Conservation (phyloP, 2,113 vertebrate species). For the Peromyscus polionotus region DNA sequence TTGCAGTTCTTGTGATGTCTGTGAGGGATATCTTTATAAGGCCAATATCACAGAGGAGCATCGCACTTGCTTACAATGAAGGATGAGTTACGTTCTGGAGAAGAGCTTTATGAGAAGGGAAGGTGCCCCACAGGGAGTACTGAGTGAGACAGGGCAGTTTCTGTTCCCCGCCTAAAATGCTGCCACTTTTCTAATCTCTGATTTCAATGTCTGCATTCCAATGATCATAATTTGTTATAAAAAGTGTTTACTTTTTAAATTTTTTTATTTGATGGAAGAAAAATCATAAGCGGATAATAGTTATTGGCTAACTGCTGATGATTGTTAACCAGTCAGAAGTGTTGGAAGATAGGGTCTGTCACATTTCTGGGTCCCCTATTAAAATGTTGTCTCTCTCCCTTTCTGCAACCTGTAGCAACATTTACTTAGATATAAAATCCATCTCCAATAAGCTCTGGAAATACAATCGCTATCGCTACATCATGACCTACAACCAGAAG, state of each 20-base stretch:
- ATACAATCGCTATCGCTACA: conserved; percentile 97
- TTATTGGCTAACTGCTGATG: background rate
- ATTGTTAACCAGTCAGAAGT: background rate
- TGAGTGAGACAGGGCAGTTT: background rate
- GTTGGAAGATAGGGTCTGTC: background rate
- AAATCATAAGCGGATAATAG: background rate
- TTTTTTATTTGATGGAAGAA: conserved; percentile 12
- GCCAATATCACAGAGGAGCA: background rate
- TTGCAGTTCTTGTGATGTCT: background rate
- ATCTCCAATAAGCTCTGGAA: conserved; percentile 96
- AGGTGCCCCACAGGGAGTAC: no score
- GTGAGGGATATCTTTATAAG: background rate
- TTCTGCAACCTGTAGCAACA: conserved; percentile 89
- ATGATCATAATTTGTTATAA: background rate
- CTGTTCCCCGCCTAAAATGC: background rate
- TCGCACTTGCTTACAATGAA: background rate
- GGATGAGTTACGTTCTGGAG: background rate
- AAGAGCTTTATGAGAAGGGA: background rate
- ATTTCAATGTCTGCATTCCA: background rate
- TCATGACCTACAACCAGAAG: conserved; percentile 96
- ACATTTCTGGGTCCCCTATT: background rate
- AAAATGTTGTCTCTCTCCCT: conserved; percentile 11
- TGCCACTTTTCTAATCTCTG: background rate
- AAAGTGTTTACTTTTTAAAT: background rate
- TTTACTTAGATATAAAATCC: conserved; percentile 95